Evolutionary conservation across 2,888 invertebrate genomes (phyloP).

Genomic region (Acronicta aceris): DNA sequence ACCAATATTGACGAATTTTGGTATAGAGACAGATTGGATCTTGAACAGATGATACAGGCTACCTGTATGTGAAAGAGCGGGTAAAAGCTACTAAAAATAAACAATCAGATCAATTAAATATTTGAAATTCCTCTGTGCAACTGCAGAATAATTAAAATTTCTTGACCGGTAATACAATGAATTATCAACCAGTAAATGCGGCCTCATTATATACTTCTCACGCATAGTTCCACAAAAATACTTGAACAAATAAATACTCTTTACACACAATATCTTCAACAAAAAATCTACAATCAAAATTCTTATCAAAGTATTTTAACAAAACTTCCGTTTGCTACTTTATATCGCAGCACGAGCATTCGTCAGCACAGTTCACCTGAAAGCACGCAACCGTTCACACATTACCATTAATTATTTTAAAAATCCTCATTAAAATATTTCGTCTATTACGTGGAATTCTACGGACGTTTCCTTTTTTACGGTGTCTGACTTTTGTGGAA

Average conservation of each 20-base stretch:
- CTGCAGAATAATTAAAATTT: background rate
- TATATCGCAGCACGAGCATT: constrained; percentile 56
- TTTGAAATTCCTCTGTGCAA: background rate
- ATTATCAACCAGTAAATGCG: background rate
- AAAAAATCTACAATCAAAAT: constrained; percentile 45
- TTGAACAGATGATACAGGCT: too few species aligned
- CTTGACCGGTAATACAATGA: background rate
- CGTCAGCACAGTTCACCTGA: constrained; percentile 65
- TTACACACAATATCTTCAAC: constrained; percentile 27
- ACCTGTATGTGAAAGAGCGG: too few species aligned
- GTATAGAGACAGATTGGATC: too few species aligned
- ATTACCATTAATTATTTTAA: constrained; percentile 71
- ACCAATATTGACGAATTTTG: too few species aligned
- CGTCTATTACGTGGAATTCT: constrained; percentile 78
- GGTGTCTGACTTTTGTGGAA: constrained; percentile 67
- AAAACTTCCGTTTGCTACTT: constrained; percentile 75
- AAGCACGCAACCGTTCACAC: constrained; percentile 71
- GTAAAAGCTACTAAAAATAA: too few species aligned
- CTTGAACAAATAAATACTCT: constrained; percentile 10
- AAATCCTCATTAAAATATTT: constrained; percentile 86
- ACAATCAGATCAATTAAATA: too few species aligned
- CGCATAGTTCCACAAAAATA: constrained; percentile 11
- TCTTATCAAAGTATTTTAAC: constrained; percentile 77
- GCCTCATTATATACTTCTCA: constrained; percentile 1
- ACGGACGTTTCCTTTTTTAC: constrained; percentile 67